Conservation (phyloP, 2,797 vertebrate species). For the Bradypodion ventrale region DNA sequence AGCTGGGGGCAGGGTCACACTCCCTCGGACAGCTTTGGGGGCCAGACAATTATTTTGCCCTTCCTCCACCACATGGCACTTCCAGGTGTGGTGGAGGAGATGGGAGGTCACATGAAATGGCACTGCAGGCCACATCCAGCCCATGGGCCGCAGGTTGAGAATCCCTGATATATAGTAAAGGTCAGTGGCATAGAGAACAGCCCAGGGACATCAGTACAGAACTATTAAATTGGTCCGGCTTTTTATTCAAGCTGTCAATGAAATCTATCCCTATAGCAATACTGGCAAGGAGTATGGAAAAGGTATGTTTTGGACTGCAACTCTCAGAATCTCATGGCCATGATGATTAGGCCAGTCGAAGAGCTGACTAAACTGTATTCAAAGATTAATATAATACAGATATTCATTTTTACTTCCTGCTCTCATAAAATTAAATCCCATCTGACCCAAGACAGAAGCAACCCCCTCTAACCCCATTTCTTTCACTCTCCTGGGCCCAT, state of each 20-base stretch:
- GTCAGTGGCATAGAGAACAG: background rate
- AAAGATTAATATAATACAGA: background rate
- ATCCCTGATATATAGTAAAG: too few relatives aligned
- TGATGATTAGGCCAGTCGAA: background rate
- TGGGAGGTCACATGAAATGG: too few relatives aligned
- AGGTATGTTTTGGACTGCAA: background rate
- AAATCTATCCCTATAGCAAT: background rate
- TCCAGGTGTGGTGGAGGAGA: too few relatives aligned
- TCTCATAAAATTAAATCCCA: background rate
- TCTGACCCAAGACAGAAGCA: background rate
- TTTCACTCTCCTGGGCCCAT: background rate
- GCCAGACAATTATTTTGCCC: too few relatives aligned
- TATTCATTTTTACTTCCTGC: conserved; percentile 25
- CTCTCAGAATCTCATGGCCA: too few relatives aligned
- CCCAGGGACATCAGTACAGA: background rate
- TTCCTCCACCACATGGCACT: too few relatives aligned
- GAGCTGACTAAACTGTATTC: background rate
- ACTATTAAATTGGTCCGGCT: background rate
- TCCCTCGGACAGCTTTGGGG: too few relatives aligned
- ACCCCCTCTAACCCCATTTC: background rate
- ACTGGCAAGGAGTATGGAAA: background rate
- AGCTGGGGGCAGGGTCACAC: too few relatives aligned
- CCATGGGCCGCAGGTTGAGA: too few relatives aligned
- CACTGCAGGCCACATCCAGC: too few relatives aligned
- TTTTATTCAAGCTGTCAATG: background rate